Evolutionary conservation across 2,888 invertebrate genomes (phyloP).

Genomic region (Phaonia tiefii): DNA sequence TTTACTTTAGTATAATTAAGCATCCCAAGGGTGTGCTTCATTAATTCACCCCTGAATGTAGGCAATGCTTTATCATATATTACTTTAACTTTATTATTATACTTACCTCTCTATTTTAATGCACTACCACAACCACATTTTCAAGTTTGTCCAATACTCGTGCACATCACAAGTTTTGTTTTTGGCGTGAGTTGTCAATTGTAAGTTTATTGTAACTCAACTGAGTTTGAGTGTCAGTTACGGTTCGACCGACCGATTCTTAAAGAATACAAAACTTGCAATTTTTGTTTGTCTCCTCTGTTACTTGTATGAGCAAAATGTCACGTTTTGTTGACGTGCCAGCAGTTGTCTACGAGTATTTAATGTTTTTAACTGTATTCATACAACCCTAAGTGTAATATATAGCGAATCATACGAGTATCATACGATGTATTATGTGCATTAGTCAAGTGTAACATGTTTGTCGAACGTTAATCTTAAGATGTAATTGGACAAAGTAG

Average conservation of each 20-base stretch:
- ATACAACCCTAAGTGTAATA: background rate
- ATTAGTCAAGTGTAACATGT: constrained; percentile 34
- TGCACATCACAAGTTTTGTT: constrained; percentile 28
- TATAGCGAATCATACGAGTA: background rate
- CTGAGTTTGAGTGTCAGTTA: constrained; percentile 65
- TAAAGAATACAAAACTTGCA: too few relatives aligned
- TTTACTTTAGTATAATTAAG: too few relatives aligned
- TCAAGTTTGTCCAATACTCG: background rate
- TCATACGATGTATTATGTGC: constrained; percentile 3
- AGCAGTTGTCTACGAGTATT: constrained; percentile 5
- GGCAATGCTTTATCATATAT: too few relatives aligned
- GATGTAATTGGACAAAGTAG: constrained; percentile 24
- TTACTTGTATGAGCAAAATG: constrained; percentile 25
- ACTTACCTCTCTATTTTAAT: too few relatives aligned
- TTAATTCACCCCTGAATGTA: too few relatives aligned
- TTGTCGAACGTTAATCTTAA: constrained; percentile 32
- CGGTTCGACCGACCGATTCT: too few relatives aligned
- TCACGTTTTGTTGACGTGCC: constrained; percentile 63
- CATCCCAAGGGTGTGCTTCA: too few relatives aligned
- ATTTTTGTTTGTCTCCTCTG: background rate
- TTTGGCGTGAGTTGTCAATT: constrained; percentile 59
- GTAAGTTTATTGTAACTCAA: constrained; percentile 63
- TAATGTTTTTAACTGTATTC: constrained; percentile 39
- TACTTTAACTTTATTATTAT: too few relatives aligned
- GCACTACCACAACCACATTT: background rate